Conservation (phyloP, 1,140 invertebrate genomes). For the Drosophila willistoni region DNA sequence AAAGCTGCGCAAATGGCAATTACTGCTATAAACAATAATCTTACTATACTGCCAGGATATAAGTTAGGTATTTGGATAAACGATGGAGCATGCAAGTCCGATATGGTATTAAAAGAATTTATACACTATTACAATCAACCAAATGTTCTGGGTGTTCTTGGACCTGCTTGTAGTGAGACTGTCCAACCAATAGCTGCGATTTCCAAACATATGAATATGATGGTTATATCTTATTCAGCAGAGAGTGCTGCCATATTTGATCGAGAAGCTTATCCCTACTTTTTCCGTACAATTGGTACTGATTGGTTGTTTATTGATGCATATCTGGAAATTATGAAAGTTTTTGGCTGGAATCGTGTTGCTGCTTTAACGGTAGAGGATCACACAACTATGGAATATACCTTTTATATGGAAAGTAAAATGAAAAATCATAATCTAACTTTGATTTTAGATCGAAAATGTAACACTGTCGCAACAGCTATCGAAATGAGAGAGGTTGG, state of each 20-base stretch:
- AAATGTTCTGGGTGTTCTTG: conserved; percentile 88
- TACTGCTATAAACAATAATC: conserved; percentile 87
- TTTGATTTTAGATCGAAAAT: conserved; percentile 89
- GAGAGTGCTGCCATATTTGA: conserved; percentile 90
- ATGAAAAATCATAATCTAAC: conserved; percentile 86
- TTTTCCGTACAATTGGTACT: conserved; percentile 92
- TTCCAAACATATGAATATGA: conserved; percentile 90
- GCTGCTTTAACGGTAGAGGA: conserved; percentile 91
- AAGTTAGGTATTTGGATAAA: conserved; percentile 85
- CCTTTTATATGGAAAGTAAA: conserved; percentile 87
- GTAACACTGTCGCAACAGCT: conserved; percentile 84
- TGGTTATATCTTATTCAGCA: conserved; percentile 92
- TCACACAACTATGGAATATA: conserved; percentile 92
- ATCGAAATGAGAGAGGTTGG: conserved; percentile 84
- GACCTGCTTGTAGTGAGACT: conserved; percentile 94
- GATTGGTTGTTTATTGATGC: conserved; percentile 87
- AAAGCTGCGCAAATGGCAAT: conserved; percentile 87
- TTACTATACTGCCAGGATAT: conserved; percentile 86
- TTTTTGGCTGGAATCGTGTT: conserved; percentile 88
- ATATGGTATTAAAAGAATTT: conserved; percentile 91
- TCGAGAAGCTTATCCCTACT: conserved; percentile 90
- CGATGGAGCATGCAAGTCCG: conserved; percentile 90
- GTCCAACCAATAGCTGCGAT: conserved; percentile 91
- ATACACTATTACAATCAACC: conserved; percentile 87
- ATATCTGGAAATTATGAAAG: conserved; percentile 75